Percentiles rank a stretch among this genome's conserved stretches.
phyloP scores from a whole-genome alignment of 2,797 vertebrate genomes.

The Anguilla anguilla region DNA sequence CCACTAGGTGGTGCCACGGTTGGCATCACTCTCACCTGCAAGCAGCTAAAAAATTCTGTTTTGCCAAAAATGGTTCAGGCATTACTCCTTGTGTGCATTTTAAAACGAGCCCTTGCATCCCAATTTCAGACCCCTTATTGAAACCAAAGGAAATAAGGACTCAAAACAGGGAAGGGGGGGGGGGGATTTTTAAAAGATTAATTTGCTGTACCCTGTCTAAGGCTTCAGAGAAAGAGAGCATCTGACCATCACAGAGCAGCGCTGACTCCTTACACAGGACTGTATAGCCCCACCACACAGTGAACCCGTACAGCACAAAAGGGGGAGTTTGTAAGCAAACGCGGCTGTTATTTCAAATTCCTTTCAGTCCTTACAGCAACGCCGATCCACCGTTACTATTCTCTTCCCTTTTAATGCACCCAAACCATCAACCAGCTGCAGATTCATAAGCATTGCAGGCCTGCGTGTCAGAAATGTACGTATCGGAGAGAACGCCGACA shows the following conservation, averaged over 20 bases:
- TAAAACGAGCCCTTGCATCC: not conserved
- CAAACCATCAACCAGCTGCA: not conserved
- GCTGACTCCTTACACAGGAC: not conserved
- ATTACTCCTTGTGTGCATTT: constrained; percentile 12
- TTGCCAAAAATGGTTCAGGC: not conserved
- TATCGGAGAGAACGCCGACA: not conserved
- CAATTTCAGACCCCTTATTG: not conserved
- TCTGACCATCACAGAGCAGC: not conserved
- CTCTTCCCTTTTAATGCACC: not conserved
- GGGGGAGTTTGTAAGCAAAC: not conserved
- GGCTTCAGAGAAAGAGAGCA: constrained; percentile 20
- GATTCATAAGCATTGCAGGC: not conserved
- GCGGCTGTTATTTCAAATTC: not conserved
- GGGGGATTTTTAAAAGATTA: not conserved
- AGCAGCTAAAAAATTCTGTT: not conserved
- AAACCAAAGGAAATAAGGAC: not conserved
- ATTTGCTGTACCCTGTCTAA: constrained; percentile 4
- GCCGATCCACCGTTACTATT: not conserved
- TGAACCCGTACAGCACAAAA: not conserved
- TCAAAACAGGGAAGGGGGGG: not conserved
- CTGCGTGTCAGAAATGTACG: not conserved
- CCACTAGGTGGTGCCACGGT: not conserved
- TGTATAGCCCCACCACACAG: not conserved
- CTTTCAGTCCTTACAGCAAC: not conserved
- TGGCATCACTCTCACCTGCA: not conserved